Percentiles rank a stretch among this genome's conserved stretches.
These are phyloP conservation scores for Rostratula benghalensis DNA, from an alignment of 2,113 vertebrate species.

Conservation along the genomic window DNA sequence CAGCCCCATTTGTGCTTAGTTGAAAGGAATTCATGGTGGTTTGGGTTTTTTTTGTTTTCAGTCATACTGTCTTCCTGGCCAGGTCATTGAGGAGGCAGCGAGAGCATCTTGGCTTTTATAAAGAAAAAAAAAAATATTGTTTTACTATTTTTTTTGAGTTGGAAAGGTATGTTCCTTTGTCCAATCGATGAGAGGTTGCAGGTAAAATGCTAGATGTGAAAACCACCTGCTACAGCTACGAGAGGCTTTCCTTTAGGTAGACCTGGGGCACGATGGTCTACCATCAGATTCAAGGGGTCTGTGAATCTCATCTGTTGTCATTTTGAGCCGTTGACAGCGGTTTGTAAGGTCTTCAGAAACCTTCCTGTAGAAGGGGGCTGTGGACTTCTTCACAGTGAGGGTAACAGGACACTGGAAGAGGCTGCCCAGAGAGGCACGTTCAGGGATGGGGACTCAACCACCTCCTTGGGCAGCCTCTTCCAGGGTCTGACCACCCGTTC, in stretches of 20 bases:
- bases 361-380: background rate
- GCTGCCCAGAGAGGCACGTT: too few relatives aligned
- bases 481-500: too few relatives aligned
- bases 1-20: background rate
- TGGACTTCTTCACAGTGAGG: too few relatives aligned
- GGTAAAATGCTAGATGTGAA: background rate
- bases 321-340: background rate
- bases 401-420: too few relatives aligned
- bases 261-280: background rate
- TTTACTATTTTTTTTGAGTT: background rate
- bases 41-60: constrained; percentile 16
- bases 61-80: background rate
- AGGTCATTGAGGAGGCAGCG: background rate
- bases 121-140: background rate
- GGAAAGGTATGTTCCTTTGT: background rate
- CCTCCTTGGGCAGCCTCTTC: too few relatives aligned
- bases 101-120: background rate
- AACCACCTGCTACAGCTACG: background rate
- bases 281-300: background rate
- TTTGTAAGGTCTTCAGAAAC: background rate
- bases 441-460: too few relatives aligned
- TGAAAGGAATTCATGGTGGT: background rate
- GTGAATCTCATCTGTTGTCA: background rate
- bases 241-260: background rate
- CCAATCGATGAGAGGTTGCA: background rate